phyloP scores from a whole-genome alignment of 1,140 invertebrate species.

The Pogonomyrmex barbatus region DNA sequence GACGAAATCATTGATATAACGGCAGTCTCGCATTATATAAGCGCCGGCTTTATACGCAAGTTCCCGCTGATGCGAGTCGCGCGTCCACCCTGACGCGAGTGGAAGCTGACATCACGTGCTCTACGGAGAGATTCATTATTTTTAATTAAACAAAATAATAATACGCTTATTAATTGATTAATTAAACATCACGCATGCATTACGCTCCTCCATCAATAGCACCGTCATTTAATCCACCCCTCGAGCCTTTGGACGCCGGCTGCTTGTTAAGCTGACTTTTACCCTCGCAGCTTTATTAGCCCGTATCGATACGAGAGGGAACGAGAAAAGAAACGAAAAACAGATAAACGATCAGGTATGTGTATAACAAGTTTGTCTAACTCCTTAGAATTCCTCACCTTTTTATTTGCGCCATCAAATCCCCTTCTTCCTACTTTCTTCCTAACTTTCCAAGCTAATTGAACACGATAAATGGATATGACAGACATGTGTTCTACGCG shows the following conservation, averaged over 20 bases:
- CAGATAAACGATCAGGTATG: not conserved
- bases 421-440: not conserved
- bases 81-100: constrained; percentile 10
- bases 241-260: constrained; percentile 57
- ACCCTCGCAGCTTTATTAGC: constrained; percentile 48
- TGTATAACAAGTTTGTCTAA: not conserved
- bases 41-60: constrained; percentile 62
- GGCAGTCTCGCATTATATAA: constrained; percentile 50
- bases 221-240: constrained; percentile 66
- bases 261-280: constrained; percentile 71
- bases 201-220: constrained; percentile 71
- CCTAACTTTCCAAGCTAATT: not conserved
- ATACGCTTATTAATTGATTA: constrained; percentile 81
- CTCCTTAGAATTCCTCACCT: not conserved
- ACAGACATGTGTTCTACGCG: not conserved
- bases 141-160: constrained; percentile 81
- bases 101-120: constrained; percentile 50
- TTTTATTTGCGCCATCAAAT: not conserved
- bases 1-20: constrained; percentile 75
- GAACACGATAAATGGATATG: not conserved
- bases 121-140: constrained; percentile 76
- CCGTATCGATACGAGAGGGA: not conserved
- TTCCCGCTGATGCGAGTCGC: constrained; percentile 39
- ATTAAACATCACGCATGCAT: constrained; percentile 77
- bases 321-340: not conserved